Evolutionary conservation across 2,888 invertebrate species (phyloP).

Genomic region (Hyppa rectilinea): DNA sequence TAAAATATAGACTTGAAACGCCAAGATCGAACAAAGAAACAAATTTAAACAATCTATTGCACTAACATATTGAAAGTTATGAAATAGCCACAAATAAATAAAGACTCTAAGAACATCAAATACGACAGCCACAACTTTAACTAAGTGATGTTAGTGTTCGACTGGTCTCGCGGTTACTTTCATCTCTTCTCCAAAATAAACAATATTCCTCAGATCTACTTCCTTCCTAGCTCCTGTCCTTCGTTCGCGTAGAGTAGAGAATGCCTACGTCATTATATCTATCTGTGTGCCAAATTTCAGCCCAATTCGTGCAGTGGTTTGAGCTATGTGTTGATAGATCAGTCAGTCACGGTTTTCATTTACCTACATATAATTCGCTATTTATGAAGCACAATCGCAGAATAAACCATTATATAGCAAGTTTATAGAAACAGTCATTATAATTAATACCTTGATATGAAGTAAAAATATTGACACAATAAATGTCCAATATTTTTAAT

Average conservation of each 20-base stretch:
- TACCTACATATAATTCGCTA: neutral
- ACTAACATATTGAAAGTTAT: constrained; percentile 60
- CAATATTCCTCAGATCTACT: constrained; percentile 46
- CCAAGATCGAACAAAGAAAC: constrained; percentile 57
- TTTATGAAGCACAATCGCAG: constrained; percentile 5
- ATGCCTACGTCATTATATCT: too few relatives aligned
- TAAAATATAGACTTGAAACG: constrained; percentile 58
- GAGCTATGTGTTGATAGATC: too few relatives aligned
- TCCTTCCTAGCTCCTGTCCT: too few relatives aligned
- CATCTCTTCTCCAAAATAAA: constrained; percentile 30
- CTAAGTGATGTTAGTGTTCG: constrained; percentile 51
- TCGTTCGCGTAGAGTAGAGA: too few relatives aligned
- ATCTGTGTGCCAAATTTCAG: too few relatives aligned
- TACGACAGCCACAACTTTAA: constrained; percentile 50
- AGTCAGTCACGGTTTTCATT: too few relatives aligned
- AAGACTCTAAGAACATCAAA: constrained; percentile 59
- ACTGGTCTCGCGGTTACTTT: constrained; percentile 23
- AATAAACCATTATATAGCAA: neutral
- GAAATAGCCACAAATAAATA: constrained; percentile 68
- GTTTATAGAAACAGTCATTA: neutral
- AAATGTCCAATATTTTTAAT: constrained; percentile 20
- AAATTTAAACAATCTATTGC: constrained; percentile 64
- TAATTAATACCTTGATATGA: constrained; percentile 10
- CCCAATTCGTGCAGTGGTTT: too few relatives aligned
- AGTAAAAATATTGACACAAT: constrained; percentile 20